These are phyloP conservation scores for Eretmodus cyanostictus DNA, from an alignment of 2,113 vertebrate species.

Conservation along the genomic window DNA sequence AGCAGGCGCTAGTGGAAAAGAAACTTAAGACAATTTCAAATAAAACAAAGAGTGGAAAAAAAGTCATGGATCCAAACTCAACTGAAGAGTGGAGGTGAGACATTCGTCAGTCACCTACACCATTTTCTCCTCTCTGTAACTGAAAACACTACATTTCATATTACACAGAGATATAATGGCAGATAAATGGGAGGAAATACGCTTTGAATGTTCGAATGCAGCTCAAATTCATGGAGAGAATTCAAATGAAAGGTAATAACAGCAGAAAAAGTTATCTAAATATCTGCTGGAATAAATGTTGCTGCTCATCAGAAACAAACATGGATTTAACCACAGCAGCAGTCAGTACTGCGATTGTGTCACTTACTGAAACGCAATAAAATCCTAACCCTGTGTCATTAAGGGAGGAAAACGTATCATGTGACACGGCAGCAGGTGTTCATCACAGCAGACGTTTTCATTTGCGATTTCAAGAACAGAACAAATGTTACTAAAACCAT, in stretches of 20 bases:
- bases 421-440: background rate
- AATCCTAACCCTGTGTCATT: background rate
- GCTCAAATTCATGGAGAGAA: background rate
- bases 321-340: background rate
- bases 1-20: background rate
- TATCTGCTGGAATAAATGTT: background rate
- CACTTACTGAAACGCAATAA: background rate
- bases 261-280: background rate
- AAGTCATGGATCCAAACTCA: background rate
- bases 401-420: background rate
- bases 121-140: background rate
- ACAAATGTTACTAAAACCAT: background rate
- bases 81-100: background rate
- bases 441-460: background rate
- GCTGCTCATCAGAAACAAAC: background rate
- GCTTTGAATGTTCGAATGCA: background rate
- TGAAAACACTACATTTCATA: background rate
- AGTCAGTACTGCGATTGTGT: background rate
- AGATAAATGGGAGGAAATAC: background rate
- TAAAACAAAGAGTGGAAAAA: background rate
- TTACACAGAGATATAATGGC: background rate
- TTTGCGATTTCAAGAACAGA: background rate
- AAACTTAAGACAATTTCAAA: background rate
- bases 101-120: background rate
- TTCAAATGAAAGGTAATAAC: background rate